Evolutionary conservation across 2,797 vertebrate species (phyloP).

Genomic region (Pagetopsis macropterus): DNA sequence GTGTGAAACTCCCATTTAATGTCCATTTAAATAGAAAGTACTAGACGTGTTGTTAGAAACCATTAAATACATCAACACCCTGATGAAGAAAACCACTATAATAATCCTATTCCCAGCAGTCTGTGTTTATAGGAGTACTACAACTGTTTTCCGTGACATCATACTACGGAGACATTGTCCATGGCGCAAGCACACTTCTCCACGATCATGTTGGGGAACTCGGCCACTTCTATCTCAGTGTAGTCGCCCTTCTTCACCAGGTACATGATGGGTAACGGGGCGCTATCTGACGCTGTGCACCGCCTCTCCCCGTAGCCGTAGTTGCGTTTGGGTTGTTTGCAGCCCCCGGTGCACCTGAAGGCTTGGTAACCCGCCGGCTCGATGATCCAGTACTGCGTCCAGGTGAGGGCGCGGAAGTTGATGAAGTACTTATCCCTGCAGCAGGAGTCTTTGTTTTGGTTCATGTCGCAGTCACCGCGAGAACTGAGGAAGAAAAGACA

Average conservation of each 20-base stretch:
- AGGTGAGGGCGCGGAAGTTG: slow-evolving; percentile 87
- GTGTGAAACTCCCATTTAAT: slow-evolving; percentile 44
- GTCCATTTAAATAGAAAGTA: slow-evolving; percentile 79
- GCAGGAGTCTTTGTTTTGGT: slow-evolving; percentile 78
- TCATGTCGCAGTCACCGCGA: slow-evolving; percentile 85
- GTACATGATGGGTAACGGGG: slow-evolving; percentile 92
- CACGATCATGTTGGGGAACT: slow-evolving; percentile 91
- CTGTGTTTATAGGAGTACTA: slow-evolving; percentile 1
- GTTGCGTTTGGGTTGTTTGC: slow-evolving; percentile 79
- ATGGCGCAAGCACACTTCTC: slow-evolving; percentile 88
- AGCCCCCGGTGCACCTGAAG: slow-evolving; percentile 83
- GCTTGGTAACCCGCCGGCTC: slow-evolving; percentile 89
- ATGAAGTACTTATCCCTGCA: slow-evolving; percentile 88
- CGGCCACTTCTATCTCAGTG: slow-evolving; percentile 92
- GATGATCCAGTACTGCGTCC: slow-evolving; percentile 90
- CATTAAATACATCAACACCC: slow-evolving; percentile 63
- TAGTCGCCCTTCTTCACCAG: slow-evolving; percentile 90
- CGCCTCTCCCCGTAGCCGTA: slow-evolving; percentile 83
- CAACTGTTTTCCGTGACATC: slow-evolving; percentile 41
- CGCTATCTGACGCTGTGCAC: slow-evolving; percentile 84
- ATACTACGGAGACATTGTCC: slow-evolving; percentile 85
- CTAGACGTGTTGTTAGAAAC: slow-evolving; percentile 61
- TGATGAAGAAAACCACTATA: neutral
- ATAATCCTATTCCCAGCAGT: slow-evolving; percentile 16
- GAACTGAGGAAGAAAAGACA: slow-evolving; percentile 75